A percentile compares a stretch with the other conserved stretches of the same genome.
These are phyloP conservation scores for Heliothis subflexa DNA, from an alignment of 1,140 invertebrate genomes.

Conservation along the genomic window DNA sequence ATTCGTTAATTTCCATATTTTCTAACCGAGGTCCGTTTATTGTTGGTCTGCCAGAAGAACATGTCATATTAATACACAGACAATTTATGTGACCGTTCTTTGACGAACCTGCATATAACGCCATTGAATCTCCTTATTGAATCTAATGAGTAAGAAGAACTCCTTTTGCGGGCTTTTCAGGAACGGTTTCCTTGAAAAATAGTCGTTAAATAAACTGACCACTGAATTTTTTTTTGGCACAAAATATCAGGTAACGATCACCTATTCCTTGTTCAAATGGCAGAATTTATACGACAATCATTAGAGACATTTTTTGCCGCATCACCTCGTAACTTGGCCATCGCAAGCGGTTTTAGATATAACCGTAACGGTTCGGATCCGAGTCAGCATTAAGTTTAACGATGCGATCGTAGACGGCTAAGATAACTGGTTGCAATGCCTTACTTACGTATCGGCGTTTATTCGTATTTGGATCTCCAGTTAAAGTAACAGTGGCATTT, in stretches of 20 bases:
- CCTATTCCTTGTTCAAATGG: not conserved
- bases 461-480: not conserved
- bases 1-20: too few species aligned
- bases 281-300: conserved; percentile 23
- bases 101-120: too few species aligned
- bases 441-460: conserved; percentile 28
- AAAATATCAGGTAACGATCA: not conserved
- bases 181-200: too few species aligned
- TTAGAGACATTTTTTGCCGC: conserved; percentile 25
- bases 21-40: too few species aligned
- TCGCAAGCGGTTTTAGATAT: conserved; percentile 34
- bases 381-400: conserved; percentile 38
- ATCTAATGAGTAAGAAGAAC: too few species aligned
- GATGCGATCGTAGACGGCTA: conserved; percentile 30
- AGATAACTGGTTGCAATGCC: conserved; percentile 28
- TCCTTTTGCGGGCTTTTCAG: too few species aligned
- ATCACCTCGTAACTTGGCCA: conserved; percentile 22
- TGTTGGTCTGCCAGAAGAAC: too few species aligned
- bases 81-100: too few species aligned
- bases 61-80: too few species aligned
- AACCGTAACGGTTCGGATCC: conserved; percentile 36
- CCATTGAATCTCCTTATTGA: too few species aligned
- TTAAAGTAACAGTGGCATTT: not conserved
- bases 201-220: not conserved
- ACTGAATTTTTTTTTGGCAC: not conserved